Conservation (phyloP, 2,113 vertebrate species). For the Cavia aperea region DNA sequence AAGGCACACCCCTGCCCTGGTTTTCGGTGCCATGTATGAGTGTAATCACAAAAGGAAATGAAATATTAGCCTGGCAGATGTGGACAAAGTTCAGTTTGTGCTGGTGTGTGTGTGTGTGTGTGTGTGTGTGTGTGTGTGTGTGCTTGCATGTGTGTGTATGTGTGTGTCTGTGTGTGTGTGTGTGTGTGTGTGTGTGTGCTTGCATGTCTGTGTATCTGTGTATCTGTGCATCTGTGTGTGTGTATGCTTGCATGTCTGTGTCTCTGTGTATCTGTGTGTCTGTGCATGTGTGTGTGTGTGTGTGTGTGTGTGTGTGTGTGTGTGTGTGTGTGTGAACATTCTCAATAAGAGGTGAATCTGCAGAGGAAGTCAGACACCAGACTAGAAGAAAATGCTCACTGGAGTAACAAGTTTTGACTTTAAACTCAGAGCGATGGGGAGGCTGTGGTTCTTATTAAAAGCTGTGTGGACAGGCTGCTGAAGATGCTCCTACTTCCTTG, state of each 20-base stretch:
- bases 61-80: neutral
- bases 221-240: no score
- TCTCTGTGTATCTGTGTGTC: no score
- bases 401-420: neutral
- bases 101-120: accelerated
- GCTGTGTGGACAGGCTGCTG: neutral
- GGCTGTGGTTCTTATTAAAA: neutral
- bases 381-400: neutral
- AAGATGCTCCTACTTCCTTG: neutral
- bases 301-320: neutral
- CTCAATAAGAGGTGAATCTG: neutral
- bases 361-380: neutral
- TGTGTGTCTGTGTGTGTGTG: neutral
- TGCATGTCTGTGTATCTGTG: no score
- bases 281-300: no score
- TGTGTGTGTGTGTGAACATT: neutral
- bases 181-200: no score
- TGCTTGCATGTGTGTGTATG: no score
- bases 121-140: no score
- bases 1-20: neutral
- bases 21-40: accelerated
- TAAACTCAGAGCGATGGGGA: neutral
- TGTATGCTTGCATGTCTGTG: no score
- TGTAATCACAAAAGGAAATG: accelerated
- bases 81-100: neutral